Base-by-base conservation (phyloP, 92 coral and sea anemone species). In the Zoanthus gigantus region DNA sequence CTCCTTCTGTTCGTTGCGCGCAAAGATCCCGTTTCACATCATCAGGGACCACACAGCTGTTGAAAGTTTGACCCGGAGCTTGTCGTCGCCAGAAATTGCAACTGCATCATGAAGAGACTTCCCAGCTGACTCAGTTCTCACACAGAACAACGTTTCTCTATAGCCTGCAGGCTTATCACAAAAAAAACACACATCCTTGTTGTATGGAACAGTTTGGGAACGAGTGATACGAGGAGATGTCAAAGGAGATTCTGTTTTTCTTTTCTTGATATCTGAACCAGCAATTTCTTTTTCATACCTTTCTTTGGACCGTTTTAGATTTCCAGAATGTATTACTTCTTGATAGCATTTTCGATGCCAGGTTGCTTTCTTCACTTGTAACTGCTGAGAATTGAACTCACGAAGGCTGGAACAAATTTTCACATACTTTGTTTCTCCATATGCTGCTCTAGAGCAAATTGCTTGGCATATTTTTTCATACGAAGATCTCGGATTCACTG, bases 41-140 rank as follows among this genome's bases (percentile, higher is more conserved):
- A 37, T 37, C 42, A 37, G 42, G 42, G 42, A 37, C 42, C 4
- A 37, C 85, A 0, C 63, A 17, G 90, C 85, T 4, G 90, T 67
- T 10, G 89, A 77, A 9, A 86, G 45, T 86, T 86, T 77, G 5
- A 76, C 77, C 37, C 76, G 32, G 9, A 86, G 77, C 37, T 76
- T 60, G 11, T 63, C 84, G 37, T 86, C 47, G 45, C 84, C 89
- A 18, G 76, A 30, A 61, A 23, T 23, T 63, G 61, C 37, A 23
- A 86, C 60, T 31, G 90, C 90, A 67, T 8, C 85, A 29, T 77
- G 85, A 28, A 87, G 78, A 18, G 84, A 77, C 34, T 42, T 77
- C 17, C 90, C 85, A 65, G 85, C 90, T 53, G 90, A 87, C 50
- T 77, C 72, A 60, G 90, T 87, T 79, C 85, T 87, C 31, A 87